These are phyloP conservation scores for Scaptomyza flava DNA, from an alignment of 2,888 invertebrate genomes.

Conservation along the genomic window DNA sequence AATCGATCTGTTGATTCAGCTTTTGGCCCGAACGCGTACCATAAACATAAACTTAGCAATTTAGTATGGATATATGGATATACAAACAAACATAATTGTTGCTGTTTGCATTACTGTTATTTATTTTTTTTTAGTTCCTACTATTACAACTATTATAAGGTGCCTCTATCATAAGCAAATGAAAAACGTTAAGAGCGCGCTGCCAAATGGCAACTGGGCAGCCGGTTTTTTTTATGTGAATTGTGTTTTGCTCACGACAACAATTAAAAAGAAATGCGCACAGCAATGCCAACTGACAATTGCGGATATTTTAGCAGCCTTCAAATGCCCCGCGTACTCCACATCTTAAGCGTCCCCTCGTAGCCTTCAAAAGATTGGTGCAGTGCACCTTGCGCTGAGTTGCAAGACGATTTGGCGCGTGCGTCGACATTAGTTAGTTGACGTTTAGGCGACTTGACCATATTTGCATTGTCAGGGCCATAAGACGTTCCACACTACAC, in stretches of 20 bases:
- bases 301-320: conserved; percentile 54
- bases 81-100: conserved; percentile 20
- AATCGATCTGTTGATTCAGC: conserved; percentile 31
- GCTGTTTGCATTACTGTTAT: conserved; percentile 20
- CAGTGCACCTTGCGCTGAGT: conserved; percentile 61
- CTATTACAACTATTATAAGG: conserved; percentile 6
- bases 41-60: conserved; percentile 44
- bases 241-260: conserved; percentile 47
- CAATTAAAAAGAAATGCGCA: conserved; percentile 70
- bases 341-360: not conserved
- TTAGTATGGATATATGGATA: conserved; percentile 10
- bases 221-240: conserved; percentile 43
- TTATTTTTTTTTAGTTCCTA: conserved; percentile 45
- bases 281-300: conserved; percentile 67
- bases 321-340: not conserved
- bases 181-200: conserved; percentile 29
- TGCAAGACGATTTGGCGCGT: conserved; percentile 52
- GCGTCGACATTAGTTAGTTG: conserved; percentile 55
- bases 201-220: conserved; percentile 37
- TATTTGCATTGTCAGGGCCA: conserved; percentile 33
- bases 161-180: conserved; percentile 55
- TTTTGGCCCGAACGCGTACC: conserved; percentile 24
- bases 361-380: not conserved
- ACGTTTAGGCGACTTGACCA: conserved; percentile 20
- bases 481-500: conserved; percentile 9